Evolutionary conservation across 2,113 vertebrate species (phyloP), one percentile per base, ranked within the genome.

Genomic region (Oophaga pumilio): DNA sequence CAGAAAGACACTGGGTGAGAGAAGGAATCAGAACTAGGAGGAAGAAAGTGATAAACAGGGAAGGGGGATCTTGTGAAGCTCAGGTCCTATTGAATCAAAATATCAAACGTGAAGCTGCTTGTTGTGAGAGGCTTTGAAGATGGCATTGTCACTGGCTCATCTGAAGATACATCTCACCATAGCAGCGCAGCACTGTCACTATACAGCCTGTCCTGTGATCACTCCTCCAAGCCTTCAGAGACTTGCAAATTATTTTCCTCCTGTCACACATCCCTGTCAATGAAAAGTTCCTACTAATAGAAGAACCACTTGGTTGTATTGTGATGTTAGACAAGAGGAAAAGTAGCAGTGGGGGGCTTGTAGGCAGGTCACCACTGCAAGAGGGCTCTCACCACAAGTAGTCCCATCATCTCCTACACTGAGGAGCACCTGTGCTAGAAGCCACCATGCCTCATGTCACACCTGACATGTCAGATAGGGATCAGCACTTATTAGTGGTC

Each of bases 71-170:
- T 84, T 88, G 87, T 88, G 87, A 88, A 88, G 81, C 87, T 88
- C 73, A 84, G 87, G 87, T 88, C 87, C 81, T 76, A 77, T 84
- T 88, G 87, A 88, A 88, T 84, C 81, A 88, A 66, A 88, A 88
- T 82, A 88, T 88, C 87, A 88, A 88, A 88, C 86, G 81, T 84
- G 81, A 82, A 62, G 80, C 86, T 88, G 80, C 73, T 83, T 88
- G 80, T 76, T 88, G 87, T 76, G 80, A 59, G 84, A 56, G 69
- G 74, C 89, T 91, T 89, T 89, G 90, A 90, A 90, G 89, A 82
- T 88, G 84, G 88, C 71, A 88, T 89, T 87, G 89, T 89, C 87
- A 85, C 71, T 22, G 66, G 86, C 26, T 90, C 86, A 17, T 43
- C 60, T 84, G 69, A 86, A 83, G 84, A 74, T 56, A 84, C n/a